Base-by-base conservation (phyloP, 2,113 vertebrate genomes). In the Prietella phreatophila region DNA sequence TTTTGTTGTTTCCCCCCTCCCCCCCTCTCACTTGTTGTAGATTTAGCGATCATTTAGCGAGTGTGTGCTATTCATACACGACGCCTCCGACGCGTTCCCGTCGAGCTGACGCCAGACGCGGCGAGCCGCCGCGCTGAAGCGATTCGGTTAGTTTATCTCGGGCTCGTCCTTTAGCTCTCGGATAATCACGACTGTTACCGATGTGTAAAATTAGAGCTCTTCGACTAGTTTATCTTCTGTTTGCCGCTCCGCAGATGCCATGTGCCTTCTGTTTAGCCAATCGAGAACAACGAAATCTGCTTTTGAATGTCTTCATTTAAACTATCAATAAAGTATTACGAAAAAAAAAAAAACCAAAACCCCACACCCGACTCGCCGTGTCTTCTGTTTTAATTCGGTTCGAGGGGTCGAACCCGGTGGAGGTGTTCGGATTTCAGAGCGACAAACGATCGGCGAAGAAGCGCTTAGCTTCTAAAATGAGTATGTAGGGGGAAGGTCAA, bases 311-410 rank as follows among this genome's bases (percentile, higher is more conserved):
- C 90, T 94, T 93, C 91, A 92, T 93, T 93, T 93, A 90, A 93
- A 89, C 90, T 91, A 92, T 93, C 86, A 96, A 94, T 95, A 94
- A 95, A 95, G 93, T n/a, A 91, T 89, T 56, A 73, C 30, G 81
- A 88, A 88, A 91, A 80, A 50, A 47, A 47, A 50, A 10, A 42
- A 3, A 39, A 4, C 36, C 36, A n/a, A n/a, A n/a, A n/a, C 39
- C 39, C 47, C 84, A 92, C 92, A 11, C 17, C 2, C 11, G 22
- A 15, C 56, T 61, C 2, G 11, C 56, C 13, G 11, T 2, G n/a
- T 58, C 55, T 42, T 33, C 55, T 13, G 14, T 79, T n/a, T 82
- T 76, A 30, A 33, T 89, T 60, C 10, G 0, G 2, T 22, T 22
- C 14, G 19, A 17, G 1, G 50, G 56, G 27, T 58, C 36, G 2